phyloP scores from a whole-genome alignment of 2,888 invertebrate species.

The Schizotus pectinicornis region DNA sequence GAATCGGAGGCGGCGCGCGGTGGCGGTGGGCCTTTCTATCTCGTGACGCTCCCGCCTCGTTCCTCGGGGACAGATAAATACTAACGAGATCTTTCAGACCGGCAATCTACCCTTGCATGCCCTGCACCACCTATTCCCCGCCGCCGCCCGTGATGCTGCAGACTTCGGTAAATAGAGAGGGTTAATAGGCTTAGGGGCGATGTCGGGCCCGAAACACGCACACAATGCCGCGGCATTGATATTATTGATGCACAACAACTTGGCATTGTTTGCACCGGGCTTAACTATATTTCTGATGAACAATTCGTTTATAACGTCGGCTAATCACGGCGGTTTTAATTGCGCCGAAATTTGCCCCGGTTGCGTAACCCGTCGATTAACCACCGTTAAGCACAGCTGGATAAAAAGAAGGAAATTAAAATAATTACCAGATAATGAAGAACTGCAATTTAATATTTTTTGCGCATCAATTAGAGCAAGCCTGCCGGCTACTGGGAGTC shows the following conservation, averaged over 20 bases:
- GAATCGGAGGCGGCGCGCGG: slow-evolving; percentile 39
- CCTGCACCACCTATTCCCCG: slow-evolving; percentile 26
- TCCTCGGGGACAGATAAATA: slow-evolving; percentile 59
- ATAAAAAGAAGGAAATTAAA: too few relatives aligned
- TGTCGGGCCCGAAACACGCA: neutral
- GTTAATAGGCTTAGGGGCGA: slow-evolving; percentile 24
- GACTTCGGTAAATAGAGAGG: slow-evolving; percentile 27
- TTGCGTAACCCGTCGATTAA: too few relatives aligned
- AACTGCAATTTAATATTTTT: too few relatives aligned
- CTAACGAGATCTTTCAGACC: slow-evolving; percentile 58
- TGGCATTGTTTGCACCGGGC: slow-evolving; percentile 33
- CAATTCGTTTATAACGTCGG: too few relatives aligned
- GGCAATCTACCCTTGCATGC: slow-evolving; percentile 54
- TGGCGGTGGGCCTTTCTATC: slow-evolving; percentile 47
- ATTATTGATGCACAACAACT: slow-evolving; percentile 12
- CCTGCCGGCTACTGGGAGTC: too few relatives aligned
- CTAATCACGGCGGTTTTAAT: too few relatives aligned
- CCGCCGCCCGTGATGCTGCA: slow-evolving; percentile 1
- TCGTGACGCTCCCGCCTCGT: slow-evolving; percentile 41
- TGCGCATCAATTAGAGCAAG: too few relatives aligned
- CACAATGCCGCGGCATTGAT: slow-evolving; percentile 4
- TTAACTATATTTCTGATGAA: too few relatives aligned
- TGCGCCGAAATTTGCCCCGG: too few relatives aligned
- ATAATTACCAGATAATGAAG: too few relatives aligned
- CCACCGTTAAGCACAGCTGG: too few relatives aligned